Percentiles rank a stretch among this genome's conserved stretches.
These are phyloP conservation scores for Poecilia wingei DNA, from an alignment of 2,797 vertebrate species.

Conservation along the genomic window DNA sequence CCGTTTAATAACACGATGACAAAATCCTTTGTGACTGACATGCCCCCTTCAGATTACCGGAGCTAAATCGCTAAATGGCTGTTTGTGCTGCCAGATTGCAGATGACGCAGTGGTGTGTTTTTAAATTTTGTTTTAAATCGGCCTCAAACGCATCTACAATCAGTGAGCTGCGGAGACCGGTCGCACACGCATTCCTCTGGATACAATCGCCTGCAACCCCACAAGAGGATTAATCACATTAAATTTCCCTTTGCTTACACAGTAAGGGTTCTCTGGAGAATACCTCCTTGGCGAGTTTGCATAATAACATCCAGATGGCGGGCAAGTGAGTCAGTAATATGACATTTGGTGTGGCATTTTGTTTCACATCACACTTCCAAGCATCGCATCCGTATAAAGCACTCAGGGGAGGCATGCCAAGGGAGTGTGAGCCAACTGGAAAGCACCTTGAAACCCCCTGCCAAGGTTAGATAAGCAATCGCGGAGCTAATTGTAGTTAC, in stretches of 20 bases:
- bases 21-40: conserved; percentile 62
- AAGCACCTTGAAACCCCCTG: conserved; percentile 51
- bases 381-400: conserved; percentile 48
- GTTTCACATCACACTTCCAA: conserved; percentile 60
- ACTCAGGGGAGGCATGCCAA: conserved; percentile 22
- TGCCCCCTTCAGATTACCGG: conserved; percentile 54
- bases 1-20: conserved; percentile 34
- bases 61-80: conserved; percentile 65
- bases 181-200: conserved; percentile 12
- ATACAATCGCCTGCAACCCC: conserved; percentile 20
- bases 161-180: conserved; percentile 11
- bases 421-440: conserved; percentile 18
- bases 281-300: conserved; percentile 68
- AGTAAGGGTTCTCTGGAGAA: conserved; percentile 64
- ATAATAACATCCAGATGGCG: conserved; percentile 83
- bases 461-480: conserved; percentile 56
- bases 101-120: conserved; percentile 55
- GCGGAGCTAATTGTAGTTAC: conserved; percentile 26
- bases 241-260: conserved; percentile 31
- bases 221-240: conserved; percentile 52
- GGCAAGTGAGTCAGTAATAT: conserved; percentile 78
- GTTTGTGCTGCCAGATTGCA: conserved; percentile 47
- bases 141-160: conserved; percentile 27
- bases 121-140: conserved; percentile 46
- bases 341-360: conserved; percentile 82